Evolutionary conservation across 2,888 invertebrate genomes (phyloP).

Genomic region (Lutraria lutraria): DNA sequence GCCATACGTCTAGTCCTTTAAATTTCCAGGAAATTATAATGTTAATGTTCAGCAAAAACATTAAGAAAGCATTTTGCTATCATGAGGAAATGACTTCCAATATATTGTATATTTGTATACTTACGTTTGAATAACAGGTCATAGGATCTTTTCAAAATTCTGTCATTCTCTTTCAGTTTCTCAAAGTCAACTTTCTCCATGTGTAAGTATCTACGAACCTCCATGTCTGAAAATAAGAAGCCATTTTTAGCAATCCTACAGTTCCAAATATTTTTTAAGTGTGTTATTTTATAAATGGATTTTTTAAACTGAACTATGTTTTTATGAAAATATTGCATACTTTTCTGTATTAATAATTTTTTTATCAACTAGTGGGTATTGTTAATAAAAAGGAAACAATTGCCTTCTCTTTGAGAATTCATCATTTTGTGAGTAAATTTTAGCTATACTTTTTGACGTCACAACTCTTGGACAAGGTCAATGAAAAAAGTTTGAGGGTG

Average conservation of each 20-base stretch:
- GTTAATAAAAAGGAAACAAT: no score
- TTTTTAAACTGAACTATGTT: no score
- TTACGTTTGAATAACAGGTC: conserved; percentile 13
- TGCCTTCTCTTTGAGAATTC: no score
- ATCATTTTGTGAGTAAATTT: no score
- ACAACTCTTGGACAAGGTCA: no score
- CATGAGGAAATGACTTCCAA: not conserved
- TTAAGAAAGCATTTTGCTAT: not conserved
- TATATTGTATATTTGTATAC: not conserved
- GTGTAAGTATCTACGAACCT: not conserved
- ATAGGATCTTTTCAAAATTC: conserved; percentile 1
- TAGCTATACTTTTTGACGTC: no score
- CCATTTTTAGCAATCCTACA: not conserved
- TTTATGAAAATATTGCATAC: no score
- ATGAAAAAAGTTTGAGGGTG: no score
- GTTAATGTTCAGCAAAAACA: not conserved
- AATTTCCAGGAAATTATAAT: not conserved
- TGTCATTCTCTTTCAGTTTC: not conserved
- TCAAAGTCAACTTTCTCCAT: conserved; percentile 12
- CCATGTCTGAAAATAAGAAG: not conserved
- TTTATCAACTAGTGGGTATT: no score
- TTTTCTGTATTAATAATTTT: no score
- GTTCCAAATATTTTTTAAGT: no score
- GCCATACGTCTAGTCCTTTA: not conserved
- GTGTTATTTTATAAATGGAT: no score